Evolutionary conservation across 2,113 vertebrate species (phyloP).

Genomic region (Cololabis saira): DNA sequence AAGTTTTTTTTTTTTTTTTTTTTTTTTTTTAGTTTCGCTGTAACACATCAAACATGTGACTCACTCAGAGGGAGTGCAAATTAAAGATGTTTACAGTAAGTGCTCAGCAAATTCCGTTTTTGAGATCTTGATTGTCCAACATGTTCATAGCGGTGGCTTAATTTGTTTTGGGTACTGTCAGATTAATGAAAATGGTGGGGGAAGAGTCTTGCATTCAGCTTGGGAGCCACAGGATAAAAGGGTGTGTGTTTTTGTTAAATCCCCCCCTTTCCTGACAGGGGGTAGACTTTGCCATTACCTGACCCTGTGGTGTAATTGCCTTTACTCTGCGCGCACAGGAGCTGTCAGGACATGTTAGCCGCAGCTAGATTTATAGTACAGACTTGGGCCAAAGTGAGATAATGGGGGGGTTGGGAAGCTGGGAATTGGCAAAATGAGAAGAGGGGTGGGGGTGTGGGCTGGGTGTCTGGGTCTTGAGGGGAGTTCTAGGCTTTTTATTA

Average conservation of each 20-base stretch:
- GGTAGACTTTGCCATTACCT: slow-evolving; percentile 63
- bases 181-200: slow-evolving; percentile 54
- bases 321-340: slow-evolving; percentile 63
- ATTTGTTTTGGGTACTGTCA: slow-evolving; percentile 68
- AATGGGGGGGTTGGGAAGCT: slow-evolving; percentile 13
- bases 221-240: slow-evolving; percentile 56
- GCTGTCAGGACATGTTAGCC: slow-evolving; percentile 68
- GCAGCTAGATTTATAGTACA: slow-evolving; percentile 62
- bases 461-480: slow-evolving; percentile 8
- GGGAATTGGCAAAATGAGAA: slow-evolving; percentile 7
- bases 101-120: not conserved
- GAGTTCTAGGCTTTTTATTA: not conserved
- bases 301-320: slow-evolving; percentile 54
- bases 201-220: slow-evolving; percentile 47
- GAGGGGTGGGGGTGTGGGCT: not conserved
- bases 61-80: not conserved
- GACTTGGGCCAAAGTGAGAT: slow-evolving; percentile 58
- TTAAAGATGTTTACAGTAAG: slow-evolving; percentile 12
- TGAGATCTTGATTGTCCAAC: not conserved
- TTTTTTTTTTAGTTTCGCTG: no score
- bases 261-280: slow-evolving; percentile 61
- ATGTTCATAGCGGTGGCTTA: slow-evolving; percentile 42
- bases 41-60: not conserved
- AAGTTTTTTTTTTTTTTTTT: not conserved
- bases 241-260: slow-evolving; percentile 70